These are phyloP conservation scores for Masnerella sp. DNA, from an alignment of 2,888 invertebrate species.

Conservation along the genomic window DNA sequence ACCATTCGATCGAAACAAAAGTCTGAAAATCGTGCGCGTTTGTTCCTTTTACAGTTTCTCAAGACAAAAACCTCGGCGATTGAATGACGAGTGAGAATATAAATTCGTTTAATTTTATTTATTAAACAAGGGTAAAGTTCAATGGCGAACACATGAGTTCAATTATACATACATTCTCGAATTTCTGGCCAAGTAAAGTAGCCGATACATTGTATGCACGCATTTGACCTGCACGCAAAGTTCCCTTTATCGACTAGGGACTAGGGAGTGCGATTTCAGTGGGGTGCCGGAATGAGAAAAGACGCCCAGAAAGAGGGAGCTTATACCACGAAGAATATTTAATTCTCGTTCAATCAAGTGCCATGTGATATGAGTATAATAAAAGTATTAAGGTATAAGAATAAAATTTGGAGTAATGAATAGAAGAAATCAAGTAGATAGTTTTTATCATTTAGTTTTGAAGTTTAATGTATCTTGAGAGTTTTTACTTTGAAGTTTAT, in stretches of 20 bases:
- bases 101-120: too few species aligned
- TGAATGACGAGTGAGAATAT: too few species aligned
- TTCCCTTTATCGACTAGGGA: slow-evolving; percentile 47
- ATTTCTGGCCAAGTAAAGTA: slow-evolving; percentile 23
- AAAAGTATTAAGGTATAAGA: slow-evolving; percentile 27
- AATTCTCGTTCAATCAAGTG: slow-evolving; percentile 45
- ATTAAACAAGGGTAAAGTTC: too few species aligned
- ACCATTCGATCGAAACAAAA: not conserved
- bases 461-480: too few species aligned
- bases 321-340: slow-evolving; percentile 31
- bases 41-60: too few species aligned
- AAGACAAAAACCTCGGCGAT: too few species aligned
- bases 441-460: too few species aligned
- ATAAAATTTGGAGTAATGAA: not conserved
- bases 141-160: not conserved
- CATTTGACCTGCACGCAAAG: slow-evolving; percentile 49
- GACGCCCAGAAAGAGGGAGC: slow-evolving; percentile 6
- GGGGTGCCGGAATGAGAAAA: slow-evolving; percentile 43
- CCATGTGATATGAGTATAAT: slow-evolving; percentile 38
- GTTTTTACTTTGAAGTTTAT: too few species aligned
- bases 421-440: too few species aligned
- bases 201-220: slow-evolving; percentile 30
- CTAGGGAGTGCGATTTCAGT: slow-evolving; percentile 41
- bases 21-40: not conserved
- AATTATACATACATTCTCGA: slow-evolving; percentile 19